Conservation (phyloP, 2,113 vertebrate genomes). For the Syngnathus floridae region DNA sequence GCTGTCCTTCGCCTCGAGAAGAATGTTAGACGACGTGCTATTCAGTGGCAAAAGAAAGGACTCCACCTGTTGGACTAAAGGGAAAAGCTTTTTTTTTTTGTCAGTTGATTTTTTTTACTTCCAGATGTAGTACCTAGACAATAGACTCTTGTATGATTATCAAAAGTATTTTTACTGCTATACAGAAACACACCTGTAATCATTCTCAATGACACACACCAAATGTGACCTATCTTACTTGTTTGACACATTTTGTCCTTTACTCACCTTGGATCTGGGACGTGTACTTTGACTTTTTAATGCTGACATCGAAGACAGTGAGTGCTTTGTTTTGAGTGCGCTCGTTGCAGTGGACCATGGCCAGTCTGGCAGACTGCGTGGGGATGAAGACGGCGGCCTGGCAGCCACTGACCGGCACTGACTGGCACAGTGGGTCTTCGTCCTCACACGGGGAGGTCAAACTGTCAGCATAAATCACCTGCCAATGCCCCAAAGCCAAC, state of each 20-base stretch:
- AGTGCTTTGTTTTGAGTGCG: conserved; percentile 24
- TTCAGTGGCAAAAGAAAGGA: conserved; percentile 51
- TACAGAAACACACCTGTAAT: neutral
- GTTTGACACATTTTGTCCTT: conserved; percentile 3
- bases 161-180: conserved; percentile 1
- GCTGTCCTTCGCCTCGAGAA: conserved; percentile 63
- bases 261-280: conserved; percentile 55
- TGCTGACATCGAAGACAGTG: conserved; percentile 56
- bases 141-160: neutral
- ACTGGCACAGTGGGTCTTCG: conserved; percentile 43
- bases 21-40: conserved; percentile 32
- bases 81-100: neutral
- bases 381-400: conserved; percentile 66
- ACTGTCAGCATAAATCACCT: conserved; percentile 63
- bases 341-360: conserved; percentile 35
- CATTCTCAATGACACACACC: no score
- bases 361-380: conserved; percentile 61
- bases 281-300: conserved; percentile 63
- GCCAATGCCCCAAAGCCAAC: neutral
- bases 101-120: no score
- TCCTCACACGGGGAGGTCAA: conserved; percentile 54
- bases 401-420: conserved; percentile 47
- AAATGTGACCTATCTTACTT: neutral
- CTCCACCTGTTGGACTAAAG: conserved; percentile 67
- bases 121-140: neutral